phyloP scores from a whole-genome alignment of 1,140 invertebrate genomes.

The Caenorhabditis elegans region DNA sequence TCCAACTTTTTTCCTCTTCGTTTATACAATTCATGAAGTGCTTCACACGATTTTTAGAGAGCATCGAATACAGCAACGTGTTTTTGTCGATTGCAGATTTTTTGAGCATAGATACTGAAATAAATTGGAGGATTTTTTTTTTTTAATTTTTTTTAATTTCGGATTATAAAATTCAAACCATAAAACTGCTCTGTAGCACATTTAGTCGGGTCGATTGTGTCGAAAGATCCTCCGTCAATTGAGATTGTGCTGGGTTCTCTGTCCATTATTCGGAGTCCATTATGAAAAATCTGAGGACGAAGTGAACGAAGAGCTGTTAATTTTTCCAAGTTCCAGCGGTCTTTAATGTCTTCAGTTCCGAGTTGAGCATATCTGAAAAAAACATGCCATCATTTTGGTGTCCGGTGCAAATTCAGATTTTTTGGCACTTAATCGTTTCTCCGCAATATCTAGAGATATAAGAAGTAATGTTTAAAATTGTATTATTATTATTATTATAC shows the following conservation, averaged over 20 bases:
- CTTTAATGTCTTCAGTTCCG: constrained; percentile 6
- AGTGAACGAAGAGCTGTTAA: neutral
- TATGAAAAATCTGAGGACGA: neutral
- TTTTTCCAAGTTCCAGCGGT: constrained; percentile 5
- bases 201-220: neutral
- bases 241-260: neutral
- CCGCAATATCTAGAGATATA: neutral
- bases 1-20: constrained; percentile 37
- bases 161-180: neutral
- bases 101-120: neutral
- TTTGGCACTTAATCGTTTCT: too few relatives aligned
- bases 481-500: too few relatives aligned
- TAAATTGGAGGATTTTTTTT: neutral
- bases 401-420: too few relatives aligned
- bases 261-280: neutral
- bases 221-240: neutral
- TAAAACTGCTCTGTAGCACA: constrained; percentile 11
- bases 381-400: too few relatives aligned
- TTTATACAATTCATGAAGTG: constrained; percentile 37
- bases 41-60: constrained; percentile 29
- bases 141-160: neutral
- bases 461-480: too few relatives aligned
- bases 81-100: neutral
- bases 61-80: neutral
- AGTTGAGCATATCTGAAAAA: constrained; percentile 9